Evolutionary conservation across 2,797 vertebrate genomes (phyloP).

Genomic region (Acridotheres tristis): DNA sequence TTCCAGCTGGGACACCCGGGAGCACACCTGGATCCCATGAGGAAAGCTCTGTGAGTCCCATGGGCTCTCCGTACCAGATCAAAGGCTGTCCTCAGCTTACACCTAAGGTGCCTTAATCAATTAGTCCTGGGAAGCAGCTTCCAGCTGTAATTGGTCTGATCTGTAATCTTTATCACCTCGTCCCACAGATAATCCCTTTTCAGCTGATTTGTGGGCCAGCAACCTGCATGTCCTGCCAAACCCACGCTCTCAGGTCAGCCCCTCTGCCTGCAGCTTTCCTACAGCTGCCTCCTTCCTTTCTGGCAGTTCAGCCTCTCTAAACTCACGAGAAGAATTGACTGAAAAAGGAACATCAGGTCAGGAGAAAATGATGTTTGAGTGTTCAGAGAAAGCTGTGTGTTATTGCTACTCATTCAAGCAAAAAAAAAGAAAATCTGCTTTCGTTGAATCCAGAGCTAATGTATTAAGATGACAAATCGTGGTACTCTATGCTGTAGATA

Average conservation of each 20-base stretch:
- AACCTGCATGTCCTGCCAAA: not conserved
- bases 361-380: not conserved
- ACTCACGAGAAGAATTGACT: not conserved
- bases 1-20: not conserved
- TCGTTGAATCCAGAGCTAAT: not conserved
- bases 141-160: slow-evolving; percentile 17
- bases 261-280: not conserved
- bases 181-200: not conserved
- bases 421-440: not conserved
- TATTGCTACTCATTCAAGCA: not conserved
- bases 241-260: not conserved
- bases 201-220: slow-evolving; percentile 23
- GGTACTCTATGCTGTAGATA: not conserved
- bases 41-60: accelerated
- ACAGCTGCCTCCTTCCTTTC: not conserved
- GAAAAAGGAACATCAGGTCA: not conserved
- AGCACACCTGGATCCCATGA: accelerated
- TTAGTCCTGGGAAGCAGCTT: slow-evolving; percentile 6
- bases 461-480: not conserved
- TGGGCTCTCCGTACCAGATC: accelerated
- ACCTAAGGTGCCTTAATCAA: not conserved
- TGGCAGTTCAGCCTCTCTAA: not conserved
- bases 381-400: not conserved
- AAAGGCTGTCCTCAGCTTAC: not conserved
- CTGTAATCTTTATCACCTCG: slow-evolving; percentile 6